Conservation (phyloP, 2,113 vertebrate genomes). For the Anhinga rufa region DNA sequence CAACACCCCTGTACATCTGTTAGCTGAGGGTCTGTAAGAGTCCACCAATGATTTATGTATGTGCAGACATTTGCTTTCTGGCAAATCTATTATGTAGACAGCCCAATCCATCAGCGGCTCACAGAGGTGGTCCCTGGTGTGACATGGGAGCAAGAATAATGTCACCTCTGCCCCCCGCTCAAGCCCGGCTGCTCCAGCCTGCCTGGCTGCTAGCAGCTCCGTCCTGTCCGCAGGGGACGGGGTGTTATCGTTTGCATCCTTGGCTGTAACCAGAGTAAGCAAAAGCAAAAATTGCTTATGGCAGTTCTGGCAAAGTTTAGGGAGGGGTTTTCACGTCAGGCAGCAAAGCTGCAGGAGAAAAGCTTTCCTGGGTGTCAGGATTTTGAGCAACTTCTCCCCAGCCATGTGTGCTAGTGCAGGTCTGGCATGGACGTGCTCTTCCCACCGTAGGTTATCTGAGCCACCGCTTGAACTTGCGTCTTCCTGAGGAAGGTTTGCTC, state of each 20-base stretch:
- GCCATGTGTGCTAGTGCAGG: neutral
- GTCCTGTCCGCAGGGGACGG: neutral
- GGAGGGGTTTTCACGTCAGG: neutral
- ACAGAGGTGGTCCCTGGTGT: neutral
- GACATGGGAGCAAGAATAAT: neutral
- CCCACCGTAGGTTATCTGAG: neutral
- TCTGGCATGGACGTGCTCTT: neutral
- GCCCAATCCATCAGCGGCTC: slow-evolving; percentile 27
- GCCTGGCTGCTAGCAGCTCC: neutral
- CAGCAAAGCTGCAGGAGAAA: neutral
- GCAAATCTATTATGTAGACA: neutral
- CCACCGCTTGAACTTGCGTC: neutral
- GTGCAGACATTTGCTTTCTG: slow-evolving; percentile 25
- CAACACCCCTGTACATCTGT: neutral
- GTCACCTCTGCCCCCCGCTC: neutral
- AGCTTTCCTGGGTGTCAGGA: neutral
- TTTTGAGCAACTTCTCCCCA: neutral
- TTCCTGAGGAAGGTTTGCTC: neutral
- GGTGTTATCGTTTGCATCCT: neutral
- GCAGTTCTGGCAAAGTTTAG: neutral
- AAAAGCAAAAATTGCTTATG: neutral
- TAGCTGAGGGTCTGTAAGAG: neutral
- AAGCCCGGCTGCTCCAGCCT: neutral
- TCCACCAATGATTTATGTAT: slow-evolving; percentile 1
- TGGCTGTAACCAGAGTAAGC: neutral